Conservation (phyloP, 2,797 vertebrate genomes). For the Protonibea diacanthus region DNA sequence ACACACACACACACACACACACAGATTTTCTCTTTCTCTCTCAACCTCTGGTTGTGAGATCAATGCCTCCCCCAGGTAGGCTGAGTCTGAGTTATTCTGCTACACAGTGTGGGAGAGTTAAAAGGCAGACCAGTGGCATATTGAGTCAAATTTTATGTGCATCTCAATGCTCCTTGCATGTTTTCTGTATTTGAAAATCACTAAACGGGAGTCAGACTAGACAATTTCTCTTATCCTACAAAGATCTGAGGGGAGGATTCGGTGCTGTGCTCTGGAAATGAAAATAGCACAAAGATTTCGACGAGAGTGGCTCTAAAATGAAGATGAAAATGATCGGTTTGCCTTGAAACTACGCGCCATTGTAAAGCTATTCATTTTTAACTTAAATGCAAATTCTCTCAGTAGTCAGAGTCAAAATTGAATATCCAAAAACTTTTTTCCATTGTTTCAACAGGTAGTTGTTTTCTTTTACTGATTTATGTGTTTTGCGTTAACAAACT, state of each 20-base stretch:
- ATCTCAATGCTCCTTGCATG: constrained; percentile 44
- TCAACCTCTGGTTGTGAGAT: constrained; percentile 64
- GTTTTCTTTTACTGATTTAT: constrained; percentile 11
- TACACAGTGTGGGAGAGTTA: constrained; percentile 66
- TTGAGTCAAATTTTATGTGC: constrained; percentile 60
- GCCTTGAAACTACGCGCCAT: not conserved
- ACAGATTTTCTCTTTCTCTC: constrained; percentile 43
- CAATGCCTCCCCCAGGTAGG: constrained; percentile 69
- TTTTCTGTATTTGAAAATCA: constrained; percentile 51
- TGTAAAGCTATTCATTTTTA: not conserved
- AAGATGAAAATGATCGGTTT: constrained; percentile 11
- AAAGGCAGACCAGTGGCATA: constrained; percentile 58
- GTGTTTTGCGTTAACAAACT: constrained; percentile 15
- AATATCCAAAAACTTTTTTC: not conserved
- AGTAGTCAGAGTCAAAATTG: not conserved
- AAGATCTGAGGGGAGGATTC: constrained; percentile 38
- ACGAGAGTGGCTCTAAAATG: constrained; percentile 18
- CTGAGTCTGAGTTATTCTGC: constrained; percentile 61
- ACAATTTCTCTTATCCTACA: constrained; percentile 25
- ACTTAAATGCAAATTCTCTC: not conserved
- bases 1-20: constrained; percentile 30
- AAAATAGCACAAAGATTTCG: constrained; percentile 25
- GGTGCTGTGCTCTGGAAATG: constrained; percentile 22
- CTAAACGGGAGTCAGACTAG: constrained; percentile 43
- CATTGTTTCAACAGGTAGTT: not conserved